Evolutionary conservation across 37 sponge, comb jelly and placozoan genomes (phyloP).

Genomic region (Spongilla lacustris): DNA sequence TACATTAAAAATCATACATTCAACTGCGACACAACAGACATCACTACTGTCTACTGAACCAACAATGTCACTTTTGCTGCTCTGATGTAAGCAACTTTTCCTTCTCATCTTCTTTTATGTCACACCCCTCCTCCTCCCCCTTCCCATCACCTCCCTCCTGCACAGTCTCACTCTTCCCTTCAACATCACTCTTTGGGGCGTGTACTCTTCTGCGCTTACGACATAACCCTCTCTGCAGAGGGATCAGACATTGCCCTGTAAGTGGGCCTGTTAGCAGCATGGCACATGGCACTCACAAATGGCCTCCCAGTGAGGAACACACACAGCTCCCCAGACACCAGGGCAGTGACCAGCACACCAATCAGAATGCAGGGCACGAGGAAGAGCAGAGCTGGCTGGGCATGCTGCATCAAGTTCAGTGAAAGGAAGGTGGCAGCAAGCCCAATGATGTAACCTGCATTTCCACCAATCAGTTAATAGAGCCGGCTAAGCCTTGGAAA

Average conservation of each 20-base stretch:
- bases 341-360: conserved; percentile 52
- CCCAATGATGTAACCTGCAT: conserved; percentile 76
- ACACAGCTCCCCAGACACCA: conserved; percentile 52
- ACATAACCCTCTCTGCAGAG: background rate
- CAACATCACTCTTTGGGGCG: background rate
- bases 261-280: background rate
- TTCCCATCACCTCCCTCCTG: background rate
- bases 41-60: no score
- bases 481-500: no score
- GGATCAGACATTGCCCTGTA: background rate
- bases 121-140: background rate
- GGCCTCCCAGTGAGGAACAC: conserved; percentile 64
- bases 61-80: background rate
- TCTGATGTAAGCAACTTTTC: background rate
- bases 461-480: background rate
- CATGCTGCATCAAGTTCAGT: conserved; percentile 56
- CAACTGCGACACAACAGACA: no score
- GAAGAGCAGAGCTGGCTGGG: conserved; percentile 90
- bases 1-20: no score
- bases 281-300: background rate
- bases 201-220: background rate
- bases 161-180: background rate
- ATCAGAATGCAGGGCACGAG: conserved; percentile 82
- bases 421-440: conserved; percentile 63
- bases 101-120: background rate